Base-by-base conservation (phyloP, 1,140 invertebrate species). In the Aphelenchoides avenae region DNA sequence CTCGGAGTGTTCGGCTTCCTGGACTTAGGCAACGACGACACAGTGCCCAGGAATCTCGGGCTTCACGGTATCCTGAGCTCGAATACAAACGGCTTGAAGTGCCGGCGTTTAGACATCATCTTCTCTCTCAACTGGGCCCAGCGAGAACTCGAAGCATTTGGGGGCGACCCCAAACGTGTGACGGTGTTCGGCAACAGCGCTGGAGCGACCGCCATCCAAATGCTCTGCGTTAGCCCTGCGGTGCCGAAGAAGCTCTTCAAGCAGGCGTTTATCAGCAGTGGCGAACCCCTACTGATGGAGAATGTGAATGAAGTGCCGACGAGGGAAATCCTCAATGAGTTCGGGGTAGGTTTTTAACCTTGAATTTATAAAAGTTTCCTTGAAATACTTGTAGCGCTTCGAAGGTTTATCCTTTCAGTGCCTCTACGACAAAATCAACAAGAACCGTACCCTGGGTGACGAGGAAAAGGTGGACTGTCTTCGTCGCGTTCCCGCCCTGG, bases 61-160 rank as follows among this genome's bases (percentile, higher is more conserved):
- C 11, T 68, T 22, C 49, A 73, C 42, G 66, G 70, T 68, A 39
- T 52, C 20, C 24, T 27, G 29, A 40, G 36, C 18, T 58, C 18
- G 15, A 11, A 22, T 11, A 50, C 5, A 22, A 36, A 34, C 33
- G n/a, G 6, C 13, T 24, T n/a, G 29, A 61, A 57, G 15, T 57
- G 13, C 6, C 22, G 37, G n/a, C 11, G 9, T 52, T 26, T 22
- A 69, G 67, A 70, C 74, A 85, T 87, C 57, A 83, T 84, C 54
- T 71, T 85, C 49, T 86, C 85, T 0, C 66, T 89, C 13, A 64
- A 84, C 15, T 89, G 87, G 87, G 78, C 87, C 1, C 78, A 83
- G 44, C 80, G 84, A 49, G 86, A 88, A 75, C 85, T 87, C 36
- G 77, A 77, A 15, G 78, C 81, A 15, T 88, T 88, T 68, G 86